Evolutionary conservation across 2,113 vertebrate genomes (phyloP), one percentile per base, ranked within the genome.

Genomic region (Heteronetta atricapilla): DNA sequence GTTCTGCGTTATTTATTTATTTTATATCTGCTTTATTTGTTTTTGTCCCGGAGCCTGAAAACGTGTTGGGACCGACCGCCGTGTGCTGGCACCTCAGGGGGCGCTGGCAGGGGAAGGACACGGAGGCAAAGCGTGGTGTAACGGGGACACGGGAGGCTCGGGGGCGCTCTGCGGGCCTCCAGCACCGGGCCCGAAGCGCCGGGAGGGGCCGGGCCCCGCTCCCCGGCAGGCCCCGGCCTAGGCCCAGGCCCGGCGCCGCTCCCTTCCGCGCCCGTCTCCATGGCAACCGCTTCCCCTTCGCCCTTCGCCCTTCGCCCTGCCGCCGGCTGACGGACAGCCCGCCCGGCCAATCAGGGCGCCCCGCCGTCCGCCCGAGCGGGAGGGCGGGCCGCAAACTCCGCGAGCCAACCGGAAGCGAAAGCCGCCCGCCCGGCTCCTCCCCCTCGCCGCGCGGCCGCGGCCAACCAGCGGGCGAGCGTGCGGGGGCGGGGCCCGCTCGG

Each of bases 31-130:
- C 2, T 5, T 22, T 53, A 33, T n/a, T 82, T 38, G 6, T 82
- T 34, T 16, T 21, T 12, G 55, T 16, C 46, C 66, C 3, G 10
- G 40, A 22, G 66, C 18, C 3, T 0, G 13, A 15, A n/a, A 52
- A 46, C n/a, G 3, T 0, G 1, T 8, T 10, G 38, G 29, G 52
- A 23, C 46, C 12, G 29, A 52, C 26, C 2, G 10, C 1, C 4
- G 22, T 0, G 12, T 1, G 31, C 40, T 1, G 48, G 23, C 2
- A 12, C 11, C 1, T 2, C 3, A 0, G 50, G n/a, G 66, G 50
- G 29, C 16, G 23, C 29, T 2, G 10, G 44, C 10, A 3, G 22
- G 28, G 3, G 29, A 17, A 11, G 40, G 34, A 28, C 40, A 40
- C 5, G 29, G 21, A 23, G 23, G 50, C 46, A 48, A 48, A 48